These are phyloP conservation scores for Mycalesis mineus DNA, from an alignment of 2,888 invertebrate species.

Conservation along the genomic window DNA sequence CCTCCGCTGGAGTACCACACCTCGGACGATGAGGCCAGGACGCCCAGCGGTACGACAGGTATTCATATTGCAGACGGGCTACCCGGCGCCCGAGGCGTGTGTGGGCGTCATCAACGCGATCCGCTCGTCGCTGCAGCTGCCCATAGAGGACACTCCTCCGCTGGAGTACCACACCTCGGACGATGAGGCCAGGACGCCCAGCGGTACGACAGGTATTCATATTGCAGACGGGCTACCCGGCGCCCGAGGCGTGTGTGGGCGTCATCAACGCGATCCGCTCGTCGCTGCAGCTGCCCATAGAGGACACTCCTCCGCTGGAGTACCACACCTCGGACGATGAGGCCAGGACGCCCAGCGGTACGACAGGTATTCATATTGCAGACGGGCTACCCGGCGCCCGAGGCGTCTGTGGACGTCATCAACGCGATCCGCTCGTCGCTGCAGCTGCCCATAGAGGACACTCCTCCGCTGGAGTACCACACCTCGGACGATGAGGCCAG, in stretches of 20 bases:
- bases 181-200: too few relatives aligned
- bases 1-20: too few relatives aligned
- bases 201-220: too few relatives aligned
- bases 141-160: too few relatives aligned
- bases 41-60: too few relatives aligned
- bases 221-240: conserved; percentile 61
- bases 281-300: conserved; percentile 63
- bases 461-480: conserved; percentile 62
- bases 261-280: conserved; percentile 65
- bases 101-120: too few relatives aligned
- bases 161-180: too few relatives aligned
- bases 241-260: conserved; percentile 45
- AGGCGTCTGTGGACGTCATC: conserved; percentile 53
- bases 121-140: too few relatives aligned
- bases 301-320: conserved; percentile 60
- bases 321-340: conserved; percentile 54
- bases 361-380: conserved; percentile 28
- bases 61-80: too few relatives aligned
- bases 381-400: conserved; percentile 61
- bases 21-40: too few relatives aligned
- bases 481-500: conserved; percentile 56
- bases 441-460: conserved; percentile 62
- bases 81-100: too few relatives aligned
- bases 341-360: too few relatives aligned
- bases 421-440: conserved; percentile 63